Evolutionary conservation across 2,888 invertebrate species (phyloP), one percentile per base, ranked within the genome.

Genomic region (Hirtodrosophila cameraria): DNA sequence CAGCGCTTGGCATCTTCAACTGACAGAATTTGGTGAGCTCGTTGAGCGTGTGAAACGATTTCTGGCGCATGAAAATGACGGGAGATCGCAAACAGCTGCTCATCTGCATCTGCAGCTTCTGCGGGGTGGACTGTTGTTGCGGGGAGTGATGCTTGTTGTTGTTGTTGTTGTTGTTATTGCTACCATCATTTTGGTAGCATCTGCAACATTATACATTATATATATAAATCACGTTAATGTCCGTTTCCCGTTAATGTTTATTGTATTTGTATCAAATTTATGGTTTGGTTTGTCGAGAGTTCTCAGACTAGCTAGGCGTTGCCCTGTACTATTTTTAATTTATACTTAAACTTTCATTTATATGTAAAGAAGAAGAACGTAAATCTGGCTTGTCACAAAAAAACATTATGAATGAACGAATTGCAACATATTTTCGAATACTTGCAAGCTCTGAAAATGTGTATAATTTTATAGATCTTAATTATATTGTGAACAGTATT

Each of bases 31-130:
- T 88, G 70, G 77, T 78, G 61, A 89, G 81, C 75, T 90, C 90
- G 63, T 88, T 87, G 55, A 90, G 80, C 52, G 90, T 90, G 76
- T 90, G 88, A 87, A 90, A 90, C 52, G 90, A 90, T 82, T 90
- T 90, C 76, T 90, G 90, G 52, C 90, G 89, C 66, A 90, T 84
- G 61, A 90, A 77, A 52, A 88, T 84, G 73, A 85, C 89, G 58
- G 90, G 90, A 15, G 90, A 87, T 35, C 90, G 89, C 52, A 90
- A 78, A 61, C 90, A 90, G 65, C 87, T 87, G 82, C 89, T 77
- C 70, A 88, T 80, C 54, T 83, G 89, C 43, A 87, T 76, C 67
- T 78, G 78, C 42, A 74, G 78, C 50, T 45, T 30, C n/a, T 30
- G 41, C 13, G 27, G 28, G n/a, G 18, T 20, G 18, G 18, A 3